Conservation (phyloP, 2,888 invertebrate species). For the Rhagonycha lutea region DNA sequence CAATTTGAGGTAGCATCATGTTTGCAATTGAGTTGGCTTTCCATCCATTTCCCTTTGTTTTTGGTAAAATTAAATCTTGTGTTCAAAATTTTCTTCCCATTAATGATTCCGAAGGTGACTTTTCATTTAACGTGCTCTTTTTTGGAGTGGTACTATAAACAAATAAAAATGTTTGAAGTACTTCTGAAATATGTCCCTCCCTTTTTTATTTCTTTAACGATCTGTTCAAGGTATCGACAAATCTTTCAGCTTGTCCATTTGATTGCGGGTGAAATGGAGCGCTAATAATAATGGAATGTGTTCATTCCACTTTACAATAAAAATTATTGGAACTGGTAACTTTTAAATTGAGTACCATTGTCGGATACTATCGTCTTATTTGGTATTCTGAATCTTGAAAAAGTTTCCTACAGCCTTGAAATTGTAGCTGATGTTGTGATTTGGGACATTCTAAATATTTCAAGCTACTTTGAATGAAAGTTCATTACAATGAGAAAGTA, state of each 20-base stretch:
- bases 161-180: too few species aligned
- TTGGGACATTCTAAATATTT: conserved; percentile 2
- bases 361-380: background rate
- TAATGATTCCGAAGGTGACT: too few species aligned
- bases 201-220: background rate
- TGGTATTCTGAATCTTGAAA: conserved; percentile 1
- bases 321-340: conserved; percentile 3
- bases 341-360: conserved; percentile 10
- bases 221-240: conserved; percentile 17
- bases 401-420: background rate
- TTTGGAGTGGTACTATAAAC: too few species aligned
- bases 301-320: conserved; percentile 3
- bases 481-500: conserved; percentile 1
- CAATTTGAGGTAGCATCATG: too few species aligned
- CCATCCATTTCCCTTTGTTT: too few species aligned
- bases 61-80: too few species aligned
- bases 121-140: too few species aligned
- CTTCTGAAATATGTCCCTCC: too few species aligned
- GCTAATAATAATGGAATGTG: conserved; percentile 13
- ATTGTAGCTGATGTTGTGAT: background rate
- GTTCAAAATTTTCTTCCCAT: too few species aligned
- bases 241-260: conserved; percentile 15
- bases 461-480: conserved; percentile 1
- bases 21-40: too few species aligned
- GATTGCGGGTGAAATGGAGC: conserved; percentile 11